Base-by-base conservation (phyloP, 2,888 invertebrate species). In the Tenthredo livida region DNA sequence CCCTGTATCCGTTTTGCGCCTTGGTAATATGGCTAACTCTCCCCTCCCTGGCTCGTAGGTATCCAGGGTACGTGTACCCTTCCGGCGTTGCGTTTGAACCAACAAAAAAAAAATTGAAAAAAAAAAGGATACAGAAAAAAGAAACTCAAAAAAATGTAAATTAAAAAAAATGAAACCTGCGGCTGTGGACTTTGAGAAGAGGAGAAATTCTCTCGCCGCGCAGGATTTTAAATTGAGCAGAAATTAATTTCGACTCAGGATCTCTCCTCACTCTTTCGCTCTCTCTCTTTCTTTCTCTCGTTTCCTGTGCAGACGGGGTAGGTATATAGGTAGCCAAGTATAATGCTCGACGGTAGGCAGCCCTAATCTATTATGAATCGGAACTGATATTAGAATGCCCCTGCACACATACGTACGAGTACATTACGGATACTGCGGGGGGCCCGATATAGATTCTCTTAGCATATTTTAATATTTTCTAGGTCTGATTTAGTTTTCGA, bases 401-500 rank as follows among this genome's bases (percentile, higher is more conserved):
- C 67, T 47, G 61, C 86, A 87, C 89, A 89, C 90, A 90, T 90
- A 90, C 89, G 90, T 90, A 90, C 87, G 89, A 89, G 89, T 90
- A 88, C 87, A 92, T 90, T 90, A 90, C 85, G 88, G 88, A 87
- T 90, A 88, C 90, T 90, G 88, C n/a, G 61, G 61, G 61, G 25
- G 87, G 90, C 89, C 89, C 85, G 88, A 90, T 90, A 89, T 89
- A 73, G 89, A 90, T 91, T 91, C 90, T 89, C 87, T 89, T 89
- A 88, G 88, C 89, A 89, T 89, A 90, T 88, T 90, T 90, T 89
- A 90, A 92, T 91, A 91, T 91, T 89, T 86, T 84, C 43, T 70
- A 84, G 85, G 80, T 87, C 87, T 89, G 91, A 92, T 92, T 91
- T 91, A 91, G 87, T 89, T 86, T 86, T 78, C 73, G 86, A 88